These are phyloP conservation scores for Latrodectus geometricus DNA, from an alignment of 1,140 invertebrate genomes.

Conservation along the genomic window DNA sequence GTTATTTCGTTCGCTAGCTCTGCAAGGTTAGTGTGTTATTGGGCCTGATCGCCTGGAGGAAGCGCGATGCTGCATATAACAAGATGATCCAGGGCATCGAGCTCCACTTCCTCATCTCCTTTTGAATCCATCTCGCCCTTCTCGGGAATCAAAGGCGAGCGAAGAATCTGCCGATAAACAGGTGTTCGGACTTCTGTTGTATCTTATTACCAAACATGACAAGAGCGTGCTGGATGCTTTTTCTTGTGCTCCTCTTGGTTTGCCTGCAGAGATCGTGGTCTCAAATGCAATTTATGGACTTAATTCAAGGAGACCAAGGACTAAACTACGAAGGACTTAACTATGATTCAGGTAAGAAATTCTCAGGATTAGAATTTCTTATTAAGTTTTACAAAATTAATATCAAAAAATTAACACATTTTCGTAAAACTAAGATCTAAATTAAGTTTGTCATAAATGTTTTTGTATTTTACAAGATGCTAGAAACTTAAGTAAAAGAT, in stretches of 20 bases:
- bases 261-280: constrained; percentile 48
- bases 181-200: neutral
- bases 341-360: constrained; percentile 54
- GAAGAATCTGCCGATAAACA: neutral
- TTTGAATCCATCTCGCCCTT: neutral
- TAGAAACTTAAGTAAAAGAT: too few relatives aligned
- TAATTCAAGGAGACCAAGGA: constrained; percentile 27
- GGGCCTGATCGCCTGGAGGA: constrained; percentile 54
- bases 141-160: neutral
- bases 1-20: constrained; percentile 49
- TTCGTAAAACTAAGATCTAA: too few relatives aligned
- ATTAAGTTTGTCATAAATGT: too few relatives aligned
- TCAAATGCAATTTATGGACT: constrained; percentile 49
- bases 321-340: constrained; percentile 25
- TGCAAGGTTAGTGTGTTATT: constrained; percentile 62
- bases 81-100: constrained; percentile 35
- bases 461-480: too few relatives aligned
- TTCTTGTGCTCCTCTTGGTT: constrained; percentile 40
- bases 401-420: too few relatives aligned
- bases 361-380: too few relatives aligned
- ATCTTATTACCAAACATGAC: constrained; percentile 48
- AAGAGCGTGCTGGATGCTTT: constrained; percentile 56
- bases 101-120: constrained; percentile 49
- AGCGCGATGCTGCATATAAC: constrained; percentile 41
- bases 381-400: too few relatives aligned